phyloP scores from a whole-genome alignment of 2,888 invertebrate genomes.

The Scotopteryx bipunctaria region DNA sequence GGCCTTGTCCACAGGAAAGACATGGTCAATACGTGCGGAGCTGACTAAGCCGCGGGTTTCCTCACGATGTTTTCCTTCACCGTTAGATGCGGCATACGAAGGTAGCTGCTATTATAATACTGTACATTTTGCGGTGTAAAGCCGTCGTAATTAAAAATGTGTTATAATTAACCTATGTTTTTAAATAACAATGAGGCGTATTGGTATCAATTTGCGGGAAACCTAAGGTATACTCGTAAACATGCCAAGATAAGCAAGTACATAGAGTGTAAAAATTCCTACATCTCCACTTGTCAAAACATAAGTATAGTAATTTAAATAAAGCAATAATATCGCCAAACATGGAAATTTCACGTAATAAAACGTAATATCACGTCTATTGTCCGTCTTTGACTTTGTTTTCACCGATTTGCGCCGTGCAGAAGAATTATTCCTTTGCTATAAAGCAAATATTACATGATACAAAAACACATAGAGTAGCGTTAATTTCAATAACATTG shows the following conservation, averaged over 20 bases:
- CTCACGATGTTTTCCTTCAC: too few relatives aligned
- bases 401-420: conserved; percentile 33
- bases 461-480: conserved; percentile 48
- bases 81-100: too few relatives aligned
- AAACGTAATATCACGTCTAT: too few relatives aligned
- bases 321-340: neutral
- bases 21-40: too few relatives aligned
- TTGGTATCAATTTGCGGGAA: neutral
- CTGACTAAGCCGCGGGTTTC: too few relatives aligned
- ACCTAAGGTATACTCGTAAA: neutral
- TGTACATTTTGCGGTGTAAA: too few relatives aligned
- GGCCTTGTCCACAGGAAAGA: too few relatives aligned
- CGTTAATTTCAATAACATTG: too few relatives aligned
- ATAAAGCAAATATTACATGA: conserved; percentile 56
- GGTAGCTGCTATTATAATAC: too few relatives aligned
- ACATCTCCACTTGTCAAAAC: too few relatives aligned
- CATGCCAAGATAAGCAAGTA: conserved; percentile 2
- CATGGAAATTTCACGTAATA: neutral
- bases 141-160: too few relatives aligned
- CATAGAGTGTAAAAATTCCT: neutral
- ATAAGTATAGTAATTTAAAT: neutral
- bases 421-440: conserved; percentile 66
- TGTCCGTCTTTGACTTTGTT: too few relatives aligned
- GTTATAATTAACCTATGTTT: neutral
- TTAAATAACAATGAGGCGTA: neutral